A percentile compares a stretch with the other conserved stretches of the same genome.
phyloP scores from a whole-genome alignment of 2,888 invertebrate species.

The Fragum sueziense region DNA sequence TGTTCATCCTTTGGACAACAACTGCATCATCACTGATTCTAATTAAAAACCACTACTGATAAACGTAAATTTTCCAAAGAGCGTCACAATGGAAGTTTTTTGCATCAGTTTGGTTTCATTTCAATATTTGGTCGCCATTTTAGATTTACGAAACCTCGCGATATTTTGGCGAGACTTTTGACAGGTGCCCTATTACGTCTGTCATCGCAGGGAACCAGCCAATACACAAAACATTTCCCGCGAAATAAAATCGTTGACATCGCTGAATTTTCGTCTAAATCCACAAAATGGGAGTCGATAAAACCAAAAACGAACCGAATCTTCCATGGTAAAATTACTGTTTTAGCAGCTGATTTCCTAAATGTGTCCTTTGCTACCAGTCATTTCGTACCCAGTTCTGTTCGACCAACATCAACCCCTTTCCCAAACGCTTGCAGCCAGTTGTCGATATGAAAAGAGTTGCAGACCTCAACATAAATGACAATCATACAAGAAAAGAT shows the following conservation, averaged over 20 bases:
- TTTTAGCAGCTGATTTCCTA: too few species aligned
- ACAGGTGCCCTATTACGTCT: constrained; percentile 26
- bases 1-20: constrained; percentile 24
- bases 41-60: neutral
- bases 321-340: constrained; percentile 73
- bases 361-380: too few species aligned
- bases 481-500: too few species aligned
- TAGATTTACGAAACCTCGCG: constrained; percentile 77
- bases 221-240: constrained; percentile 58
- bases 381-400: too few species aligned
- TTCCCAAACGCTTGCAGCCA: too few species aligned
- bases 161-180: constrained; percentile 62
- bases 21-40: constrained; percentile 8
- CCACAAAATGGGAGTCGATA: constrained; percentile 57
- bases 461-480: too few species aligned
- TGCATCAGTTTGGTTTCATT: constrained; percentile 14
- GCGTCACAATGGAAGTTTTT: constrained; percentile 1
- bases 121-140: constrained; percentile 60
- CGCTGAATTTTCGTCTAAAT: too few species aligned
- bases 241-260: too few species aligned
- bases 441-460: too few species aligned
- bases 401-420: too few species aligned
- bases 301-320: constrained; percentile 60
- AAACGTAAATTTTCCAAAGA: neutral
- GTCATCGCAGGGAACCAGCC: neutral